Conservation (phyloP, 2,797 vertebrate genomes). For the Fistularia commersonii region DNA sequence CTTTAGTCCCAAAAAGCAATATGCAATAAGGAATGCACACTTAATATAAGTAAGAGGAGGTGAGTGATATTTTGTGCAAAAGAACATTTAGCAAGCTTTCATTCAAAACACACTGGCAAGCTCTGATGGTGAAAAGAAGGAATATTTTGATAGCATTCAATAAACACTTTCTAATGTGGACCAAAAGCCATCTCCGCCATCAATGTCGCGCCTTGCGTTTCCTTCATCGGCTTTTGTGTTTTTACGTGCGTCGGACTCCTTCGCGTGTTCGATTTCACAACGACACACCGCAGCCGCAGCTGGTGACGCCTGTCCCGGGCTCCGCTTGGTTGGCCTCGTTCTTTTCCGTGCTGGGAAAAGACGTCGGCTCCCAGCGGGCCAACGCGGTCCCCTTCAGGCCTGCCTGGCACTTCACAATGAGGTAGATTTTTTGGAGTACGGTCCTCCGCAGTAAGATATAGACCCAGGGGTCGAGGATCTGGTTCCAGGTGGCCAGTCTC, state of each 20-base stretch:
- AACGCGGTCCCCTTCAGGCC: slow-evolving; percentile 61
- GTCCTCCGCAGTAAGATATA: slow-evolving; percentile 88
- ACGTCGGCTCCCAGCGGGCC: slow-evolving; percentile 78
- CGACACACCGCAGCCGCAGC: no score
- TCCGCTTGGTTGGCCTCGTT: slow-evolving; percentile 71
- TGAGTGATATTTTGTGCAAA: slow-evolving; percentile 2
- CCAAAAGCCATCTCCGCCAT: not conserved
- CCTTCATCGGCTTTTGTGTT: not conserved
- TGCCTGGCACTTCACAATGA: slow-evolving; percentile 70
- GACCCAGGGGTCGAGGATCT: slow-evolving; percentile 92
- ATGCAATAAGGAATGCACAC: no score
- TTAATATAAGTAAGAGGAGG: no score
- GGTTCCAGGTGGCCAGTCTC: slow-evolving; percentile 86
- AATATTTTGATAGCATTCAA: not conserved
- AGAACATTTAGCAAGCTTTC: slow-evolving; percentile 3
- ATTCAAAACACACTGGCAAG: not conserved
- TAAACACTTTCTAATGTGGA: not conserved
- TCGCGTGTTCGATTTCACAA: not conserved
- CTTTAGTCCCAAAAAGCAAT: no score
- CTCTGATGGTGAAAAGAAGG: not conserved
- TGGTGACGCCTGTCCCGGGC: slow-evolving; percentile 3
- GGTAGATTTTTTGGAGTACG: slow-evolving; percentile 82
- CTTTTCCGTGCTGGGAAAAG: slow-evolving; percentile 78
- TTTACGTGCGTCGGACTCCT: not conserved
- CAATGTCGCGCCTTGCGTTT: not conserved